Evolutionary conservation across 2,888 invertebrate genomes (phyloP), one percentile per base, ranked within the genome.

Genomic region (Tricholauxania praeusta): DNA sequence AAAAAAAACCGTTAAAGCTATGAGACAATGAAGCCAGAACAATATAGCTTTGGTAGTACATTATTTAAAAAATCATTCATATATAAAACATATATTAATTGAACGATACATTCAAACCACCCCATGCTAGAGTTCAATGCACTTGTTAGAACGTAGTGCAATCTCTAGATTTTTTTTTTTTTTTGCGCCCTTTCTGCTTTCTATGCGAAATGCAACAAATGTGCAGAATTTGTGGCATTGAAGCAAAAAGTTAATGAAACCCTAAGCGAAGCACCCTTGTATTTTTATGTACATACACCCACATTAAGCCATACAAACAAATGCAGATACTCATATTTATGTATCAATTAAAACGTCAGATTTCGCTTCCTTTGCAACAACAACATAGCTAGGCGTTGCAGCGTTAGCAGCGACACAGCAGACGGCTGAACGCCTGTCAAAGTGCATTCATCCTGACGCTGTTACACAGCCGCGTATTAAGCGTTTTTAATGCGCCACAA

Each of bases 301-400:
- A 51, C 64, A 28, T 28, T 22, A 12, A 51, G 12, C 48, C 17
- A 64, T 10, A 64, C 19, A 63, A 47, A 7, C 47, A 32, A 39
- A 47, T 10, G 57, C 12, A 67, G 55, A 53, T 57, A 55, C 57
- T 67, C 57, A 62, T 70, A 59, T 63, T 70, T 70, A 62, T 70
- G 70, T 70, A 70, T 70, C 70, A 70, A 70, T 70, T 70, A 70
- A 70, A 70, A 63, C 47, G 70, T 70, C 70, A 70, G 62, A 63
- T 70, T 53, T 62, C n/a, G 5, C 14, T 22, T 12, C 19, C 14
- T 19, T 14, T 5, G 12, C 6, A 59, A 59, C 51, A 49, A 15
- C 49, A 51, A 7, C 65, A 65, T 10, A 1, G 10, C 7, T 47
- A 63, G 4, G 12, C 47, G 3, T 47, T 12, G n/a, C 48, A 48